Evolutionary conservation across 2,113 vertebrate genomes (phyloP).

Genomic region (Jacana jacana): DNA sequence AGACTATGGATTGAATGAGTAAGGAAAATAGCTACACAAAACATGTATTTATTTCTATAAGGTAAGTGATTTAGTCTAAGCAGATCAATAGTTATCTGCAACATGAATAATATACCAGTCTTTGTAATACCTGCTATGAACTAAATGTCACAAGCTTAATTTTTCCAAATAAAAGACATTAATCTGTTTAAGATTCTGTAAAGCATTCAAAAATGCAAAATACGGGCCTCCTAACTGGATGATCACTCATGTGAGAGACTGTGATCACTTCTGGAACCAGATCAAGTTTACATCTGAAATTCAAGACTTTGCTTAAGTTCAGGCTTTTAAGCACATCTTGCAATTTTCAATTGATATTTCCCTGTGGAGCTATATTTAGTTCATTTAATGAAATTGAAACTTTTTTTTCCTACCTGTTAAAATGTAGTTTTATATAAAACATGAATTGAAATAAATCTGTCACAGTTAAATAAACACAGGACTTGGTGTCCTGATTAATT

Average conservation of each 20-base stretch:
- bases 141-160: neutral
- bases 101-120: neutral
- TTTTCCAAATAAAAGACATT: neutral
- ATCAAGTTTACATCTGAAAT: neutral
- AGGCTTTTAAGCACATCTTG: neutral
- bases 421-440: neutral
- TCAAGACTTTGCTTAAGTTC: neutral
- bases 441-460: neutral
- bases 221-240: neutral
- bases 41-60: neutral
- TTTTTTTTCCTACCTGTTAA: neutral
- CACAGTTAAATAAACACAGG: neutral
- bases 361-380: neutral
- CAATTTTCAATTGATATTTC: neutral
- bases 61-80: constrained; percentile 39
- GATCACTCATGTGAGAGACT: neutral
- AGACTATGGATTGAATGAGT: neutral
- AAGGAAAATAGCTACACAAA: neutral
- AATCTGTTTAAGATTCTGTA: neutral
- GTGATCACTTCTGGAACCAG: neutral
- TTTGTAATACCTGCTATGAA: neutral
- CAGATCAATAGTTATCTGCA: neutral
- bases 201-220: neutral
- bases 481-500: neutral
- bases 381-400: neutral